A percentile compares a stretch with the other conserved stretches of the same genome.
Evolutionary conservation across 2,113 vertebrate species (phyloP).

Genomic region (Pseudorectes ferrugineus): DNA sequence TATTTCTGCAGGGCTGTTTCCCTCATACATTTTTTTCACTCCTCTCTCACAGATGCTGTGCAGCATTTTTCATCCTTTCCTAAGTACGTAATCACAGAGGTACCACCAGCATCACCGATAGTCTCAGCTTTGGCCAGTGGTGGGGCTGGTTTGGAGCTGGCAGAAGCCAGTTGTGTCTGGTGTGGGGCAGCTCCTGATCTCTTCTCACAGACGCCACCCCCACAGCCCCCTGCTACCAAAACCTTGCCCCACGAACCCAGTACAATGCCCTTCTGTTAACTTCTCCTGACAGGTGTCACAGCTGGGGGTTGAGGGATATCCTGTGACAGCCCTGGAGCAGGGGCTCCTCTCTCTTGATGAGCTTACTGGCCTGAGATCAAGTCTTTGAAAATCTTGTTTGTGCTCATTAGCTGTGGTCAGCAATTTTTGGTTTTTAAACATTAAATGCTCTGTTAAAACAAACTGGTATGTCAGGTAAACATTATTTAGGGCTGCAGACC

Average conservation of each 20-base stretch:
- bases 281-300: not conserved
- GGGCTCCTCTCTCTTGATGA: not conserved
- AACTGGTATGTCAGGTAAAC: not conserved
- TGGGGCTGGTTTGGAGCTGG: not conserved
- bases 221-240: not conserved
- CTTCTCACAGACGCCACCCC: not conserved
- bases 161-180: not conserved
- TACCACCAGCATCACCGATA: not conserved
- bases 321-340: not conserved
- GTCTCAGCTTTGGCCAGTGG: not conserved
- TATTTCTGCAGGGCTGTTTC: not conserved
- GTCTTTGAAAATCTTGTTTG: not conserved
- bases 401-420: not conserved
- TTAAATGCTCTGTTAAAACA: slow-evolving; percentile 14
- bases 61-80: not conserved
- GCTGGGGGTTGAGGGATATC: not conserved
- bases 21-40: not conserved
- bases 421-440: not conserved
- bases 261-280: not conserved
- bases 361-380: not conserved
- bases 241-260: not conserved
- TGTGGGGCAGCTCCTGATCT: not conserved
- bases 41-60: not conserved
- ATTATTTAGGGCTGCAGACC: not conserved
- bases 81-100: not conserved